Percentiles rank a stretch among this genome's conserved stretches.
These are phyloP conservation scores for Dendroctonus ponderosae DNA, from an alignment of 1,140 invertebrate genomes.

Conservation along the genomic window DNA sequence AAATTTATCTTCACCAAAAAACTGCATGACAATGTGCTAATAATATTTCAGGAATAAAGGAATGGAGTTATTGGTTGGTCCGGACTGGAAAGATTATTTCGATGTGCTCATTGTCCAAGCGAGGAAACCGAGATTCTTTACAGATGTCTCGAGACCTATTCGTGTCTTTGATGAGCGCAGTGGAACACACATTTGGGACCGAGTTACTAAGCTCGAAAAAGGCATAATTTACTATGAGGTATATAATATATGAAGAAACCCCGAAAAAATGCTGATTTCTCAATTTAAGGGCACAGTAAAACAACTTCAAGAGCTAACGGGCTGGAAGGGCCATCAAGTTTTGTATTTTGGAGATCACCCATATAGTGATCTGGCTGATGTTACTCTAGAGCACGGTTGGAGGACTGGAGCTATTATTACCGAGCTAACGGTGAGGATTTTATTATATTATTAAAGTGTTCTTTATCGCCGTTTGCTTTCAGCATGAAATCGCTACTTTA, in stretches of 20 bases:
- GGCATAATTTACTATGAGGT: slow-evolving; percentile 93
- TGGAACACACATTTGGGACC: slow-evolving; percentile 85
- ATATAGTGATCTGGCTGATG: slow-evolving; percentile 95
- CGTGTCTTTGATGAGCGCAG: slow-evolving; percentile 81
- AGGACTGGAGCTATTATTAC: slow-evolving; percentile 97
- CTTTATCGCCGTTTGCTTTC: slow-evolving; percentile 45
- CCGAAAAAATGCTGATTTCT: neutral
- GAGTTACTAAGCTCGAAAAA: slow-evolving; percentile 82
- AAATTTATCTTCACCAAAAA: too few relatives aligned
- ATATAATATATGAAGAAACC: slow-evolving; percentile 9
- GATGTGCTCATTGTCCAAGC: slow-evolving; percentile 94
- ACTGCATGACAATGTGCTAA: too few relatives aligned
- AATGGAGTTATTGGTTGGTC: slow-evolving; percentile 85
- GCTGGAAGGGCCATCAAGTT: slow-evolving; percentile 88
- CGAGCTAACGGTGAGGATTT: slow-evolving; percentile 71
- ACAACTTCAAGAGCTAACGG: slow-evolving; percentile 87
- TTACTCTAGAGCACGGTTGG: slow-evolving; percentile 94
- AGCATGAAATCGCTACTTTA: slow-evolving; percentile 90
- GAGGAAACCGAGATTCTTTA: slow-evolving; percentile 94
- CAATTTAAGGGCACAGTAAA: slow-evolving; percentile 79
- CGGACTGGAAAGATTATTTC: slow-evolving; percentile 88
- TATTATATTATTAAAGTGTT: slow-evolving; percentile 13
- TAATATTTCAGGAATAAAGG: slow-evolving; percentile 74
- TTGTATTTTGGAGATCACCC: slow-evolving; percentile 98
- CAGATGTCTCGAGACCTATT: slow-evolving; percentile 85